Evolutionary conservation across 1,140 invertebrate genomes (phyloP), one percentile per base, ranked within the genome.

Genomic region (Trinorchestia longiramus): DNA sequence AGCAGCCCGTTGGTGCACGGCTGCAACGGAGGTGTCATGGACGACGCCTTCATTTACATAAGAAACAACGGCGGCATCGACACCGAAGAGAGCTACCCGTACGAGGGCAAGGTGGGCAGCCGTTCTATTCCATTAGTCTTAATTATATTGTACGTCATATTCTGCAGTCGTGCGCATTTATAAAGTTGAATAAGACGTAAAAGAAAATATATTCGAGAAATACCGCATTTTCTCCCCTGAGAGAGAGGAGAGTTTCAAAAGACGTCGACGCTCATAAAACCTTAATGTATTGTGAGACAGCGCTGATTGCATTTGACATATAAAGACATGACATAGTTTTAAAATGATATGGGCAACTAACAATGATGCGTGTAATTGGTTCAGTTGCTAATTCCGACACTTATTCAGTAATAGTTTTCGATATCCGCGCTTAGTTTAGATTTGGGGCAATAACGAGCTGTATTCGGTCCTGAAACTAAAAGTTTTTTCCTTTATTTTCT

Each of bases 11-110:
- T 45, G 99, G 99, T 40, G 99, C 99, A 99, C 97, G 99, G 99
- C 91, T 99, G 99, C 97, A 98, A 99, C 97, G 99, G 99, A 97
- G 99, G 99, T 96, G 97, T 99, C 41, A 99, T 99, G 99, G 99
- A 99, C 97, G 98, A 98, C 96, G 99, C 98, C 94, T 99, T 99
- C 98, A 97, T 98, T 96, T 99, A 99, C 97, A 98, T 99, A 97
- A 99, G 98, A 97, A 98, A 98, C 92, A 99, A 99, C 97, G 97
- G 98, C 17, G 98, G 98, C 8, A 98, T 99, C 96, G 99, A 99
- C 97, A 99, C 99, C 8, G 99, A 99, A 97, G 97, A 98, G 47
- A 98, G 98, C 41, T 97, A 97, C 53, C 97, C 97, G 8, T 97
- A 97, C 96, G 96, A 97, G 57, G 96, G 95, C 42, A 91, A 95